Conservation (phyloP, 2,888 invertebrate species). For the Maniola hyperantus region DNA sequence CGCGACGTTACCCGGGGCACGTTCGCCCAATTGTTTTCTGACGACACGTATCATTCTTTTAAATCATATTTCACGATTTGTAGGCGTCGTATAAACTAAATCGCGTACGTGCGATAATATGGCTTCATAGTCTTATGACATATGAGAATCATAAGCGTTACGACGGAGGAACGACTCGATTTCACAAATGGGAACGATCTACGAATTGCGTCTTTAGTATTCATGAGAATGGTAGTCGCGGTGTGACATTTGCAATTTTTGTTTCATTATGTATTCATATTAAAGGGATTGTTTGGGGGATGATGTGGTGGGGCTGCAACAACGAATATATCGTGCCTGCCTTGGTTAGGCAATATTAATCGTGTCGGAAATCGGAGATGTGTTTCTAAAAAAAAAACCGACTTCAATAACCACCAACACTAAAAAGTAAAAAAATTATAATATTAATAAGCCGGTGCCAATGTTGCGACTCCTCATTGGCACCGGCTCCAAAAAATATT, state of each 20-base stretch:
- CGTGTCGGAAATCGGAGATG: neutral
- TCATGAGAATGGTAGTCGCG: conserved; percentile 74
- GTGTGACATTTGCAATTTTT: conserved; percentile 80
- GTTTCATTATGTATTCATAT: conserved; percentile 80
- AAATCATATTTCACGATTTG: conserved; percentile 76
- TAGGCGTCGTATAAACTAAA: conserved; percentile 54
- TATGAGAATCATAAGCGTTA: conserved; percentile 69
- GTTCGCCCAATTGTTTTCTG: conserved; percentile 81
- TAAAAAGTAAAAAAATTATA: too few species aligned
- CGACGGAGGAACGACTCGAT: conserved; percentile 63
- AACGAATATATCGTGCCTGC: neutral
- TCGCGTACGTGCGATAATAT: conserved; percentile 52
- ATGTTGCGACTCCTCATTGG: too few species aligned
- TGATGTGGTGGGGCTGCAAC: conserved; percentile 8
- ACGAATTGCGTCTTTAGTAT: conserved; percentile 80
- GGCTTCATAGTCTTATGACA: conserved; percentile 59
- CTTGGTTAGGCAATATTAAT: neutral
- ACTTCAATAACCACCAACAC: too few species aligned
- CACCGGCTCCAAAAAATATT: too few species aligned
- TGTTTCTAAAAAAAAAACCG: too few species aligned
- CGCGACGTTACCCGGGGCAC: conserved; percentile 69
- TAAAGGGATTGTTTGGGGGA: conserved; percentile 66
- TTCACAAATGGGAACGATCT: conserved; percentile 69
- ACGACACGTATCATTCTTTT: conserved; percentile 80
- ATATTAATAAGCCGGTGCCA: too few species aligned